Evolutionary conservation across 2,888 invertebrate species (phyloP).

Genomic region (Helobdella robusta): DNA sequence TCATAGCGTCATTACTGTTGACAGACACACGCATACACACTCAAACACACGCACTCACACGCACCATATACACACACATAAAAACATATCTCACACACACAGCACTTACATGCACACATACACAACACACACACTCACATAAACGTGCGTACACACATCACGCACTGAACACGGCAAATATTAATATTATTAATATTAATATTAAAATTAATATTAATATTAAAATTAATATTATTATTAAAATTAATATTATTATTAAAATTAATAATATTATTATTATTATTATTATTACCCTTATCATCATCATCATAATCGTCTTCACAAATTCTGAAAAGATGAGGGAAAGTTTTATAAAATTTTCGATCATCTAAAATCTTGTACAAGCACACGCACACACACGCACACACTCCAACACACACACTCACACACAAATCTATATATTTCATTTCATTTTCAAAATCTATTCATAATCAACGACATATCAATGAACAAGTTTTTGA

Average conservation of each 20-base stretch:
- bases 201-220: not conserved
- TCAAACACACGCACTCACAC: slow-evolving; percentile 11
- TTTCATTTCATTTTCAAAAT: too few species aligned
- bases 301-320: not conserved
- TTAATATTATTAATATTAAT: too few species aligned
- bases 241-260: not conserved
- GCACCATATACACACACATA: slow-evolving; percentile 7
- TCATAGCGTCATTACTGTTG: too few species aligned
- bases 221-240: not conserved
- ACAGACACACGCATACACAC: slow-evolving; percentile 9
- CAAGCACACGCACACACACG: slow-evolving; percentile 11
- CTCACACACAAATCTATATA: too few species aligned
- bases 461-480: too few species aligned
- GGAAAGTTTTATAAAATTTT: not conserved
- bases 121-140: not conserved
- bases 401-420: slow-evolving; percentile 12
- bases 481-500: too few species aligned
- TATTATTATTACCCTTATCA: not conserved
- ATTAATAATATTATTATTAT: slow-evolving; percentile 15
- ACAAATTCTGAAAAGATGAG: not conserved
- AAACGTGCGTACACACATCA: too few species aligned
- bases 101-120: too few species aligned
- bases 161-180: too few species aligned
- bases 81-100: slow-evolving; percentile 7
- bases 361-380: not conserved